Evolutionary conservation across 1,140 invertebrate species (phyloP), one percentile per base, ranked within the genome.

Genomic region (Caerostris extrusa): DNA sequence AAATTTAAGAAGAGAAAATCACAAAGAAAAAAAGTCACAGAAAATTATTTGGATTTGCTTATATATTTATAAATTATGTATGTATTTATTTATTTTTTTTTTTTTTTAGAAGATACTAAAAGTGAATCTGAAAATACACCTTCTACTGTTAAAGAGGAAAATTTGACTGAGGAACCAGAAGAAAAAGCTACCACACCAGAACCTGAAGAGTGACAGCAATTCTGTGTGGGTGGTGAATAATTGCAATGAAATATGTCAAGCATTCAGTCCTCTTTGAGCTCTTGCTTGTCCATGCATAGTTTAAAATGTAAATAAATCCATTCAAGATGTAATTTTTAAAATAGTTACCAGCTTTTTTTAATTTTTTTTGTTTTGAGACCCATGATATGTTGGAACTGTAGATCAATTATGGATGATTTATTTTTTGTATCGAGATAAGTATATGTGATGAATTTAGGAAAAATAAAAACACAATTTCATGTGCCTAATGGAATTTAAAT

Each of bases 401-500:
- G 82, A 83, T 57, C 82, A 83, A 58, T 34, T 83, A 56, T 56
- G 55, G 55, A 83, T 83, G 82, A n/a, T 83, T 83, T 83, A 58
- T 83, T 83, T 83, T 83, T 83, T 83, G 56, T 83, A 83, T 83
- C 71, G 53, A 77, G 71, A 71, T 71, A 71, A 77, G 10, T 77
- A 34, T 77, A 12, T 34, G 53, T 77, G 34, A 50, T 10, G 61
- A 10, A n/a, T 17, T 67, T 14, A n/a, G 17, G 34, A 53, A 53
- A 77, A 77, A 77, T 8, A 77, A 7, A 53, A 50, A 34, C 34
- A 50, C 12, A 77, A 77, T 10, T 50, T 53, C 14, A 69, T 53
- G 34, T 77, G 71, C 50, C 71, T 77, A 53, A 14, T 50, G 8
- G 34, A 53, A 77, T 53, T 71, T 10, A 71, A 53, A 77, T 77